Evolutionary conservation across 2,888 invertebrate species (phyloP), one percentile per base, ranked within the genome.

Genomic region (Synergus japonicus): DNA sequence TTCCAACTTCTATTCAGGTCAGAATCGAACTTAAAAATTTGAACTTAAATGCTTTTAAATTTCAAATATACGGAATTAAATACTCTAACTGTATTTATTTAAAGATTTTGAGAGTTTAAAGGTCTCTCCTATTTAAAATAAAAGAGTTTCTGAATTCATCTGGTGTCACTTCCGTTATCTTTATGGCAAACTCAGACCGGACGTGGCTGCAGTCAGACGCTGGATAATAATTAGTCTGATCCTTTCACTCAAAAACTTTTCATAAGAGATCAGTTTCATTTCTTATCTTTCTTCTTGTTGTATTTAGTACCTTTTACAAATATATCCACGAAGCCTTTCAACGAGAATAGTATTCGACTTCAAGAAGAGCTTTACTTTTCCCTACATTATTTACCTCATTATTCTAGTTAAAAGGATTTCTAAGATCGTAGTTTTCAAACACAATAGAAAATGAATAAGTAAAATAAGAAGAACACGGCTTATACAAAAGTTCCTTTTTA

Each of bases 141-240:
- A 78, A 79, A 78, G 81, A 81, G 82, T 85, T 84, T 88, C 86
- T 87, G 87, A 85, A 85, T 86, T 85, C 79, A 84, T 83, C 84
- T 76, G 83, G 81, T 85, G 85, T 86, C 85, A 84, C 85, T 86
- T 87, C 86, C 87, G 86, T 83, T 87, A 88, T 88, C 87, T 87
- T 86, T 83, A 85, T 86, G 84, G 84, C 85, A 77, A 82, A 4
- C n/a, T 54, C 76, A 81, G 81, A 80, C 81, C 81, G 81, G 82
- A 83, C 80, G 67, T 79, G 79, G 83, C 81, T 82, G 77, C 80
- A 29, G 60, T 22, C 22, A 22, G 60, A 60, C 12, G 18, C 58
- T 58, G 18, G 58, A 18, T 58, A 18, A 58, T 60, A 22, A 60
- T 60, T 60, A 9, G 22, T 13, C 60, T 5, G 18, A 60, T 60